Percentiles rank a stretch among this genome's conserved stretches.
Conservation (phyloP, 2,113 vertebrate genomes). For the Clarias magur region DNA sequence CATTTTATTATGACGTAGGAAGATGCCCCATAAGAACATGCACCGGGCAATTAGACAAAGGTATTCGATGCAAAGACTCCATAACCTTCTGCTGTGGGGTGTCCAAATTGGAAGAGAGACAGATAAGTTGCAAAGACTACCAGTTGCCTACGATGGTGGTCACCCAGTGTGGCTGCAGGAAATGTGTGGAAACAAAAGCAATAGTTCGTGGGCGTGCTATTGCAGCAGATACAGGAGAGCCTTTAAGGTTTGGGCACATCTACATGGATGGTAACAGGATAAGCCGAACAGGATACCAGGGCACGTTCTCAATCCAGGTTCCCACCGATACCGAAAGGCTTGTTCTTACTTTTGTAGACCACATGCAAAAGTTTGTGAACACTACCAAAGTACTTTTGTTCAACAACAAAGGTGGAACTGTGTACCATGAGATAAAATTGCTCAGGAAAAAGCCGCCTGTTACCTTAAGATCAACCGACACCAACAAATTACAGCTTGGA, state of each 20-base stretch:
- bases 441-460: conserved; percentile 84
- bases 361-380: conserved; percentile 93
- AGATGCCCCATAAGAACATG: conserved; percentile 83
- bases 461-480: conserved; percentile 78
- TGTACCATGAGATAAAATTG: conserved; percentile 93
- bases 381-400: conserved; percentile 96
- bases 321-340: conserved; percentile 85
- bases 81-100: conserved; percentile 87
- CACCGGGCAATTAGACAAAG: conserved; percentile 81
- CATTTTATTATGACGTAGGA: conserved; percentile 88
- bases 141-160: conserved; percentile 86
- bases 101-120: conserved; percentile 79
- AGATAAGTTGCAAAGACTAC: conserved; percentile 84
- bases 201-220: conserved; percentile 84
- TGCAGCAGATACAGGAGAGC: conserved; percentile 88
- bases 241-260: conserved; percentile 93
- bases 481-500: conserved; percentile 86
- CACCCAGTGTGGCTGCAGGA: conserved; percentile 83
- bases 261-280: conserved; percentile 85
- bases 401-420: conserved; percentile 85
- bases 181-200: conserved; percentile 83
- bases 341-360: conserved; percentile 95
- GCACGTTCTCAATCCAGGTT: conserved; percentile 90
- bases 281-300: conserved; percentile 94
- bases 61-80: conserved; percentile 86